Evolutionary conservation across 2,888 invertebrate genomes (phyloP).

Genomic region (Philopedon plagiatum): DNA sequence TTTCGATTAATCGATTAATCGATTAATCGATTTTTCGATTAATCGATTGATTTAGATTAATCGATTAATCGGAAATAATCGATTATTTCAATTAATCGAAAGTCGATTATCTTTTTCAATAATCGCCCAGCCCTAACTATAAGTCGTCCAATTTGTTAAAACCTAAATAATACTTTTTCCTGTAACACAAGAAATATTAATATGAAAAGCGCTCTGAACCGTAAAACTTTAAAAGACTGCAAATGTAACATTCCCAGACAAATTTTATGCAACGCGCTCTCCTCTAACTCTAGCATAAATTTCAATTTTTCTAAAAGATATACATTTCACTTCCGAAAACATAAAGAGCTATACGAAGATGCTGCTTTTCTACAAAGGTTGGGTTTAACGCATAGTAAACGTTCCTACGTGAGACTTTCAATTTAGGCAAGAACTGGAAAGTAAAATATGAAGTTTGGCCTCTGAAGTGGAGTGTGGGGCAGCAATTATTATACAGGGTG

Average conservation of each 20-base stretch:
- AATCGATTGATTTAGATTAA: too few relatives aligned
- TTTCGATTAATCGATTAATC: too few relatives aligned
- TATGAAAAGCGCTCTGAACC: background rate
- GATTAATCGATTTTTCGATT: too few relatives aligned
- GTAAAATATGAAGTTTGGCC: background rate
- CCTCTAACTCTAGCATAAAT: background rate
- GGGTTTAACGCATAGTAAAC: background rate
- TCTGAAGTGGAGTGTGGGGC: background rate
- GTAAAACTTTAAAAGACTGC: background rate
- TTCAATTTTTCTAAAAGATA: slow-evolving; percentile 3
- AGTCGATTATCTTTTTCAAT: too few relatives aligned
- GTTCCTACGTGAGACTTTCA: background rate
- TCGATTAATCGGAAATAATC: too few relatives aligned
- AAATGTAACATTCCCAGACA: background rate
- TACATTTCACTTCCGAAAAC: background rate
- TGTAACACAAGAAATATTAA: background rate
- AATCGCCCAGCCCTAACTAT: too few relatives aligned
- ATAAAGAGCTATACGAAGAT: background rate
- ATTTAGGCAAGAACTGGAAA: background rate
- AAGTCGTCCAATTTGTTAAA: too few relatives aligned
- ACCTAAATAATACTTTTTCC: background rate
- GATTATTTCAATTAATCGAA: too few relatives aligned
- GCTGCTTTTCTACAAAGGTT: background rate
- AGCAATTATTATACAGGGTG: too few relatives aligned
- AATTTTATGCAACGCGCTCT: background rate